These are phyloP conservation scores for Hartigia nigra DNA, from an alignment of 2,888 invertebrate species.

Conservation along the genomic window DNA sequence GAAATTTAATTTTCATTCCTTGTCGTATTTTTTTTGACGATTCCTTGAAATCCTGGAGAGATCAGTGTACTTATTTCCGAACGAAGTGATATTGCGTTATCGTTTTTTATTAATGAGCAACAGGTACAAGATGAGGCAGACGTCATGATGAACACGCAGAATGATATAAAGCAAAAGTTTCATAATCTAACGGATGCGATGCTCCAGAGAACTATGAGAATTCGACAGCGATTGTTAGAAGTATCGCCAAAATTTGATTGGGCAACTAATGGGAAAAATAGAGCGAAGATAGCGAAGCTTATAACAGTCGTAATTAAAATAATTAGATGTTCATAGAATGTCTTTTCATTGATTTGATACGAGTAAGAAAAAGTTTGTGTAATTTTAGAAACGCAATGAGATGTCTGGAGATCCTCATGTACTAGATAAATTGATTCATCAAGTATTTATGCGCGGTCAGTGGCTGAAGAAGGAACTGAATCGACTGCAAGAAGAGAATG, in stretches of 20 bases:
- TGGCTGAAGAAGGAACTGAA: conserved; percentile 40
- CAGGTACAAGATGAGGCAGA: conserved; percentile 44
- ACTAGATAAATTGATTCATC: conserved; percentile 35
- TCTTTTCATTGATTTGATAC: not conserved
- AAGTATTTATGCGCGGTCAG: conserved; percentile 38
- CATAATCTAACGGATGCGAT: conserved; percentile 32
- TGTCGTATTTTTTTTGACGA: not conserved
- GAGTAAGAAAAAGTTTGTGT: not conserved
- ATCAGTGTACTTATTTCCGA: not conserved
- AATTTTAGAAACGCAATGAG: conserved; percentile 20
- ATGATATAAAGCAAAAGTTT: conserved; percentile 38
- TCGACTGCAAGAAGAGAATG: conserved; percentile 38
- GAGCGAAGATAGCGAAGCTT: conserved; percentile 29
- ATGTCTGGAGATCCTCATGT: conserved; percentile 19
- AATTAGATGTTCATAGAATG: not conserved
- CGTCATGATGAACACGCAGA: conserved; percentile 40
- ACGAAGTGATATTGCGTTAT: not conserved
- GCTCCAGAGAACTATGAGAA: conserved; percentile 34
- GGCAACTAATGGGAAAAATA: conserved; percentile 35
- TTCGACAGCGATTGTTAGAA: conserved; percentile 35
- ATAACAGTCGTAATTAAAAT: conserved; percentile 21
- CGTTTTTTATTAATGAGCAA: not conserved
- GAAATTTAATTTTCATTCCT: not conserved
- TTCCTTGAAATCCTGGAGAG: not conserved
- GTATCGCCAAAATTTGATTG: conserved; percentile 43